These are phyloP conservation scores for Norana najaformis DNA, from an alignment of 2,888 invertebrate species.

Conservation along the genomic window DNA sequence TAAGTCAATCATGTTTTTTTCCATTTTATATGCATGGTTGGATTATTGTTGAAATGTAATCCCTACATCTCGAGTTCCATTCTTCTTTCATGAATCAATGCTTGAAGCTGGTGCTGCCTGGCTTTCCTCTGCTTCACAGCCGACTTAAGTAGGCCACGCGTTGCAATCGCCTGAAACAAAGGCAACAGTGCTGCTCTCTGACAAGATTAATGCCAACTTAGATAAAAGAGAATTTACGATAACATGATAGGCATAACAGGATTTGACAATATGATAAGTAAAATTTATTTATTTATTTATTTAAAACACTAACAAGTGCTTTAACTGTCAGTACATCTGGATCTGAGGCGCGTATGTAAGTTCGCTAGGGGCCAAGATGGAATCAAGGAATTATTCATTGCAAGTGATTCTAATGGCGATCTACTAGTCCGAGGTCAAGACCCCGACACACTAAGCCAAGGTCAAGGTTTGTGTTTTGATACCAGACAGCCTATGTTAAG, in stretches of 20 bases:
- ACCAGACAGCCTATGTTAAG: too few relatives aligned
- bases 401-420: background rate
- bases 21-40: background rate
- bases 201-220: background rate
- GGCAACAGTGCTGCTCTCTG: background rate
- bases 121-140: constrained; percentile 26
- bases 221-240: background rate
- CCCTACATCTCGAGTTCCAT: constrained; percentile 23
- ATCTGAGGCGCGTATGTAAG: too few relatives aligned
- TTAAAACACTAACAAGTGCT: too few relatives aligned
- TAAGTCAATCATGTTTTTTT: background rate
- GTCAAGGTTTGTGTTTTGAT: background rate
- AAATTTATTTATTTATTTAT: too few relatives aligned
- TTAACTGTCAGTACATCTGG: too few relatives aligned
- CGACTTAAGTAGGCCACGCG: constrained; percentile 18
- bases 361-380: too few relatives aligned
- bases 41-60: background rate
- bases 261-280: background rate
- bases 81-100: constrained; percentile 25
- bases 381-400: too few relatives aligned
- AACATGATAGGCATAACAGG: background rate
- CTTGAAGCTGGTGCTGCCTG: constrained; percentile 19
- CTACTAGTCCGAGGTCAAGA: background rate
- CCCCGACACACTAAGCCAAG: background rate
- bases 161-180: constrained; percentile 17